Conservation (phyloP, 1,140 invertebrate genomes). For the Idris sp. region DNA sequence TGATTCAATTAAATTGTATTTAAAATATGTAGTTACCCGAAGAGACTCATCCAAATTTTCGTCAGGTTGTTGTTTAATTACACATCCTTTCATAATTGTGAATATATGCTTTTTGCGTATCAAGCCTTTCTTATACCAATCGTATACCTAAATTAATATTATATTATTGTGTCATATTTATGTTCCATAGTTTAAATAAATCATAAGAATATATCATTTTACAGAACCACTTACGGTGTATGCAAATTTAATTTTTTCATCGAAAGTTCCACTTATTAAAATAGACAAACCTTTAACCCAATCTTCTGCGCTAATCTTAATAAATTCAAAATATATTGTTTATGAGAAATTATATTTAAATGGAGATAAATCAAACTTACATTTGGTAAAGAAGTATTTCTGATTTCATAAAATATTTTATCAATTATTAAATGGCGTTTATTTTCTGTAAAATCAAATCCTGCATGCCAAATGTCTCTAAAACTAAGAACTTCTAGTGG, state of each 20-base stretch:
- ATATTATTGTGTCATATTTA: too few relatives aligned
- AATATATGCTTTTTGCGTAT: conserved; percentile 85
- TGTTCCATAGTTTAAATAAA: too few relatives aligned
- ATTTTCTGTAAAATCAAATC: conserved; percentile 85
- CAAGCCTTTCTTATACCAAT: conserved; percentile 83
- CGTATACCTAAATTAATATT: conserved; percentile 84
- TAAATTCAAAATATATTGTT: not conserved
- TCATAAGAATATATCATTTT: not conserved
- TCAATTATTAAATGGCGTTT: conserved; percentile 81
- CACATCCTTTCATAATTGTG: conserved; percentile 84
- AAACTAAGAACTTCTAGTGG: conserved; percentile 80
- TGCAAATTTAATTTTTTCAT: conserved; percentile 83
- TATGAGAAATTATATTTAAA: too few relatives aligned
- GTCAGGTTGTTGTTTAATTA: conserved; percentile 81
- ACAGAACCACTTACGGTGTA: conserved; percentile 77
- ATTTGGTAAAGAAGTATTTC: too few relatives aligned
- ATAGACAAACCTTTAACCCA: conserved; percentile 84
- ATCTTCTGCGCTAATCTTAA: conserved; percentile 78
- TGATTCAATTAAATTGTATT: too few relatives aligned
- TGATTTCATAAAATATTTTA: conserved; percentile 78
- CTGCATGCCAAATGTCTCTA: conserved; percentile 84
- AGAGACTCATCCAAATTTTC: conserved; percentile 83
- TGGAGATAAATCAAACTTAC: conserved; percentile 36
- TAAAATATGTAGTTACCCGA: conserved; percentile 79
- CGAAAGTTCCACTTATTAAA: conserved; percentile 82